These are phyloP conservation scores for Benthosema pterotum DNA, from an alignment of 2,797 vertebrate species.

Conservation along the genomic window DNA sequence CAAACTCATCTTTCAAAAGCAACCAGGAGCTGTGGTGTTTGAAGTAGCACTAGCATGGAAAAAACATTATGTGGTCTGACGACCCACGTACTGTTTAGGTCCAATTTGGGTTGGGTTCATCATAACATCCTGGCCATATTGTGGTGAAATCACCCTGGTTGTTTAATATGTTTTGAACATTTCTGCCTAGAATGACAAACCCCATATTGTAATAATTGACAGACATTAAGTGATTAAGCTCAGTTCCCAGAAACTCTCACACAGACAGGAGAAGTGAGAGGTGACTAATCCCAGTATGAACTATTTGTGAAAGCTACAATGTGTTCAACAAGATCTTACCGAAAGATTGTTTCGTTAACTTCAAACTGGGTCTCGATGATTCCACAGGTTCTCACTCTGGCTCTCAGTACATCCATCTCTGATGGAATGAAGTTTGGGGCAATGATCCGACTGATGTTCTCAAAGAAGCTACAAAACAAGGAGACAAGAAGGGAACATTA, in stretches of 20 bases:
- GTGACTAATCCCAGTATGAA: too few relatives aligned
- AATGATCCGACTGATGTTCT: slow-evolving; percentile 77
- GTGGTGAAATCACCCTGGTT: too few relatives aligned
- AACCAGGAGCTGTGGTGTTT: slow-evolving; percentile 36
- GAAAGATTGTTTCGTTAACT: slow-evolving; percentile 62
- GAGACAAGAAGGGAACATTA: neutral
- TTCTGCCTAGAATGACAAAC: too few relatives aligned
- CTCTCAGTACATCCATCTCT: slow-evolving; percentile 74
- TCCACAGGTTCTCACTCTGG: slow-evolving; percentile 77
- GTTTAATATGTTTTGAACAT: too few relatives aligned
- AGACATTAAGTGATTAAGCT: too few relatives aligned
- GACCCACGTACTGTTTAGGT: too few relatives aligned
- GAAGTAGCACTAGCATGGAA: slow-evolving; percentile 29
- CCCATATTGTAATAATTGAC: too few relatives aligned
- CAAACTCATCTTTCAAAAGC: slow-evolving; percentile 49
- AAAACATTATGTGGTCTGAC: neutral
- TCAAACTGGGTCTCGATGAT: slow-evolving; percentile 80
- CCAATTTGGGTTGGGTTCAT: too few relatives aligned
- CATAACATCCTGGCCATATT: too few relatives aligned
- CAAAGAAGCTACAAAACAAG: slow-evolving; percentile 73
- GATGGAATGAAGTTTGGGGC: slow-evolving; percentile 76
- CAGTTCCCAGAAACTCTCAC: too few relatives aligned
- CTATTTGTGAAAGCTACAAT: neutral
- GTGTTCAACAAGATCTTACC: slow-evolving; percentile 69
- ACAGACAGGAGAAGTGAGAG: too few relatives aligned